phyloP scores from a whole-genome alignment of 2,113 vertebrate genomes.

The Lonchura striata region DNA sequence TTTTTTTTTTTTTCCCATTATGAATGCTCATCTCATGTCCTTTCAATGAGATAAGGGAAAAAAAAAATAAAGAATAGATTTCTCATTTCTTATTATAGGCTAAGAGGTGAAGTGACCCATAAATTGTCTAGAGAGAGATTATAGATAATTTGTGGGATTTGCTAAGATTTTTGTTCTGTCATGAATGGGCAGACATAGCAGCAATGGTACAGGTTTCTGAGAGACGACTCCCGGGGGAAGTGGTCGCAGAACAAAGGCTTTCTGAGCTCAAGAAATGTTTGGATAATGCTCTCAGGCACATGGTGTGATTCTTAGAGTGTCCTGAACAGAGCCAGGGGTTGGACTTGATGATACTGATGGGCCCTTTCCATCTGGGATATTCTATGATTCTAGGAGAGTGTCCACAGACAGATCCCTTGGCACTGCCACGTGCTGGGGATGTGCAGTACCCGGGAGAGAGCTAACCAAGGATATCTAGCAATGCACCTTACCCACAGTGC shows the following conservation, averaged over 20 bases:
- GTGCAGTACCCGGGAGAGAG: not conserved
- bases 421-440: not conserved
- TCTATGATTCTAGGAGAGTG: not conserved
- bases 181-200: not conserved
- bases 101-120: not conserved
- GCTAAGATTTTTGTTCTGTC: not conserved
- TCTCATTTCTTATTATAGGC: not conserved
- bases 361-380: not conserved
- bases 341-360: not conserved
- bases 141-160: not conserved
- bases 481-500: not conserved
- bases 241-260: not conserved
- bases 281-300: not conserved
- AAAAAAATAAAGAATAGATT: not conserved
- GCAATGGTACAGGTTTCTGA: not conserved
- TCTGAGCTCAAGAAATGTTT: not conserved
- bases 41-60: accelerated
- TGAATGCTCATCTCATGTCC: not conserved
- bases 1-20: not conserved
- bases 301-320: not conserved
- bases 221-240: no score
- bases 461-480: not conserved
- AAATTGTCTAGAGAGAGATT: not conserved
- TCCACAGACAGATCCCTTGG: not conserved
- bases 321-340: not conserved